Conservation (phyloP, 2,113 vertebrate genomes). For the Pardalotus punctatus region DNA sequence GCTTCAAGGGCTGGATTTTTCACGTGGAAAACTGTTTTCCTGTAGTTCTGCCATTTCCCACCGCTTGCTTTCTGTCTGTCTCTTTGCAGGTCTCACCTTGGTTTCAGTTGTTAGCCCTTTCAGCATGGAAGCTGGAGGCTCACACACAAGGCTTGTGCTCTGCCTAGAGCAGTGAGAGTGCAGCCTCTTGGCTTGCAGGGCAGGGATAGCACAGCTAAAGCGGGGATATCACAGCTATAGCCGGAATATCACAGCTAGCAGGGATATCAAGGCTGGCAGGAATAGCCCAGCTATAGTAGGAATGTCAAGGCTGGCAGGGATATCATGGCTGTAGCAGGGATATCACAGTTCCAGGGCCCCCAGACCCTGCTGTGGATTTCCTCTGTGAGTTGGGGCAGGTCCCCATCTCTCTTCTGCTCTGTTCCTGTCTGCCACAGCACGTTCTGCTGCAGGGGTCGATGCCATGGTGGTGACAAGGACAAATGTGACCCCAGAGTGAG, state of each 20-base stretch:
- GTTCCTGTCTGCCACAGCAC: background rate
- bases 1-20: background rate
- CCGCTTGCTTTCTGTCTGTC: background rate
- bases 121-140: background rate
- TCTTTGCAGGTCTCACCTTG: background rate
- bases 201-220: background rate
- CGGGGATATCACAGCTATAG: background rate
- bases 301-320: background rate
- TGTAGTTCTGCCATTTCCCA: background rate
- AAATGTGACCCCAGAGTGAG: rapidly evolving
- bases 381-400: background rate
- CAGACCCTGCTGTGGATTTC: background rate
- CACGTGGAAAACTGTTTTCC: background rate
- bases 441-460: background rate
- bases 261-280: background rate
- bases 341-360: background rate
- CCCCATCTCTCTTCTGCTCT: background rate
- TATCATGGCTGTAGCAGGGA: background rate
- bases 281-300: background rate
- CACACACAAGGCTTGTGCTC: background rate
- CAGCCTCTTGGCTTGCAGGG: background rate
- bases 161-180: background rate
- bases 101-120: background rate
- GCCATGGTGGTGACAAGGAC: background rate
- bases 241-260: background rate